Base-by-base conservation (phyloP, 2,888 invertebrate genomes). In the Meiosimyza platycephala region DNA sequence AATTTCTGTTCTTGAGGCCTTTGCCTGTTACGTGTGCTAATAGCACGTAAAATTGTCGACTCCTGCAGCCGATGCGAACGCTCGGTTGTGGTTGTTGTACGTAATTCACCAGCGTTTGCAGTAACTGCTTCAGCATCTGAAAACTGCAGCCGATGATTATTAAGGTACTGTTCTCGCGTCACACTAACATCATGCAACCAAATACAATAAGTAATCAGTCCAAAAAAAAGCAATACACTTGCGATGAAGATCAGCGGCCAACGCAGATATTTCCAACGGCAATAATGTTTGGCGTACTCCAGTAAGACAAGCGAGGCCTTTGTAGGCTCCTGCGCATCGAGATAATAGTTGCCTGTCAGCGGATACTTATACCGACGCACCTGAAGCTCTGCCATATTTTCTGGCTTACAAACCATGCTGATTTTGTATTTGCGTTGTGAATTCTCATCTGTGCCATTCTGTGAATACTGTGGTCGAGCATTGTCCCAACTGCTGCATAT, bases 151-250 rank as follows among this genome's bases (percentile, higher is more conserved):
- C 79, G 71, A 40, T 81, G 83, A 40, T 9, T 40, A 2, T 2
- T 40, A 40, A 83, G 74, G 65, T 82, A 82, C 47, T 80, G 79
- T 18, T 84, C 82, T 13, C 84, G 74, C 7, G 84, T 80, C 65
- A 84, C 81, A 68, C 84, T 84, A 33, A 84, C 83, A 48, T 84
- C 84, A 75, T 84, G 84, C 75, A 84, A 64, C 84, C 84, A 84
- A 1, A 84, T 80, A 71, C 84, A 84, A 74, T 84, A 84, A 57
- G 84, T 84, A 77, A 84, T 84, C 74, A 84, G 78, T 12, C 84
- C 84, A 67, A 84, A 84, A 72, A 84, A 83, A 12, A 84, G 80
- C 68, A 84, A 74, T 15, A 83, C 83, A 52, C 84, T 84, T 65
- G 80, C 80, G 72, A 83, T 71, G 62, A 84, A 83, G 62, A 84